phyloP scores from a whole-genome alignment of 2,113 vertebrate genomes.

The Aleadryas rufinucha region DNA sequence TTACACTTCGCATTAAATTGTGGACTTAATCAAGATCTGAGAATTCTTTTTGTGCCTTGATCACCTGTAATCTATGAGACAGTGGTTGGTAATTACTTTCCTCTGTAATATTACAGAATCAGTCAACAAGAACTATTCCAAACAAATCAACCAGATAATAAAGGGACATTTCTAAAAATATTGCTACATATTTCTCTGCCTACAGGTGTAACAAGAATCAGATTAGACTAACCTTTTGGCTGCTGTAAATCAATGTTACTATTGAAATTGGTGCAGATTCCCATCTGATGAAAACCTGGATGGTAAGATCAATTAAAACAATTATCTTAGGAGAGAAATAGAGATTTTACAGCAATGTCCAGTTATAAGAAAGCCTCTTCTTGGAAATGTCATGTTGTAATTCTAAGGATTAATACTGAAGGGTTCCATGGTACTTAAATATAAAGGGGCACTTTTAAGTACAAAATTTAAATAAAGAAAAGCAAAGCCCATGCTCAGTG shows the following conservation, averaged over 20 bases:
- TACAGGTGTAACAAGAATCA: background rate
- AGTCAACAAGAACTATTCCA: background rate
- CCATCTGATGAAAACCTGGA: background rate
- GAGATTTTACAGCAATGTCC: background rate
- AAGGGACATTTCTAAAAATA: background rate
- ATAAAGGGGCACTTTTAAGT: conserved; percentile 14
- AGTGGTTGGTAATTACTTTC: background rate
- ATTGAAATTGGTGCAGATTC: background rate
- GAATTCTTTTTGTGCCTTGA: background rate
- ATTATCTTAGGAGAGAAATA: background rate
- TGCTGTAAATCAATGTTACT: background rate
- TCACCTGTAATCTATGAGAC: background rate
- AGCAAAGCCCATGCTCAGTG: conserved; percentile 7
- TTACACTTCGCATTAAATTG: background rate
- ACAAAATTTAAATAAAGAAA: conserved; percentile 21
- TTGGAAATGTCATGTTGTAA: background rate
- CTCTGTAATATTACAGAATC: background rate
- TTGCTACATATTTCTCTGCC: background rate
- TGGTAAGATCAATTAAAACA: background rate
- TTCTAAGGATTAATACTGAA: background rate
- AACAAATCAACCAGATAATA: background rate
- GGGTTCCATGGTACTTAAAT: background rate
- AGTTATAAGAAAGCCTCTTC: background rate
- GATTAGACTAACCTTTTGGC: background rate
- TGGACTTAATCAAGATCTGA: background rate